Conservation (phyloP, 2,797 vertebrate species). For the Atherinosoma microstoma region DNA sequence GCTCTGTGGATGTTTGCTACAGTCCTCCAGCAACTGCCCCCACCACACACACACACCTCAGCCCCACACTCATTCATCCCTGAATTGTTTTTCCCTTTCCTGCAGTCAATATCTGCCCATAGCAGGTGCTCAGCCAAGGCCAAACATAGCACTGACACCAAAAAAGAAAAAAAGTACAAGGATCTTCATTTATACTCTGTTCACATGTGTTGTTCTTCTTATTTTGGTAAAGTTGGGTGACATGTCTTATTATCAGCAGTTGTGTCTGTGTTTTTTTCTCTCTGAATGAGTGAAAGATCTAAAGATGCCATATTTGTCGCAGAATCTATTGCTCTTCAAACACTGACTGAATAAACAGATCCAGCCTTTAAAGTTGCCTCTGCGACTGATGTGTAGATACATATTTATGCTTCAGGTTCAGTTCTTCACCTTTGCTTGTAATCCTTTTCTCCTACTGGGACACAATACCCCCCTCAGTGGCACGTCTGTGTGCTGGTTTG, state of each 20-base stretch:
- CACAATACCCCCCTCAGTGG: constrained; percentile 40
- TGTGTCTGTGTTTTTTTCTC: constrained; percentile 54
- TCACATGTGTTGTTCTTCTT: constrained; percentile 62
- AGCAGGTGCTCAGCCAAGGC: constrained; percentile 73
- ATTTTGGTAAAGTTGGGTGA: constrained; percentile 52
- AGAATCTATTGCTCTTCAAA: constrained; percentile 51
- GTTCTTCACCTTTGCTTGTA: constrained; percentile 64
- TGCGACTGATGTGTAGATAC: constrained; percentile 37
- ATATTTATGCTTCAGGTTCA: constrained; percentile 33
- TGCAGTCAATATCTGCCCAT: constrained; percentile 77
- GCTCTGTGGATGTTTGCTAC: constrained; percentile 67
- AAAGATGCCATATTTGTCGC: constrained; percentile 24
- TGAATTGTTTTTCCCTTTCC: constrained; percentile 39
- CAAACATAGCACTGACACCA: constrained; percentile 67
- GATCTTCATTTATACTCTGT: constrained; percentile 62
- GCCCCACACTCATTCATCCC: constrained; percentile 17
- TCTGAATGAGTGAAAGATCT: constrained; percentile 44
- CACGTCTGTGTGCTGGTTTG: constrained; percentile 49
- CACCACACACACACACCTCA: constrained; percentile 15
- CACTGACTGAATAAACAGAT: constrained; percentile 47
- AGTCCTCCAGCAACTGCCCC: constrained; percentile 49
- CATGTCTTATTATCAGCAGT: constrained; percentile 60
- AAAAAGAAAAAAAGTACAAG: constrained; percentile 55
- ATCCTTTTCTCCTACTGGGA: constrained; percentile 48
- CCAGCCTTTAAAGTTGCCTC: constrained; percentile 22